phyloP scores from a whole-genome alignment of 2,113 vertebrate genomes.

The Halcyon malimbica region DNA sequence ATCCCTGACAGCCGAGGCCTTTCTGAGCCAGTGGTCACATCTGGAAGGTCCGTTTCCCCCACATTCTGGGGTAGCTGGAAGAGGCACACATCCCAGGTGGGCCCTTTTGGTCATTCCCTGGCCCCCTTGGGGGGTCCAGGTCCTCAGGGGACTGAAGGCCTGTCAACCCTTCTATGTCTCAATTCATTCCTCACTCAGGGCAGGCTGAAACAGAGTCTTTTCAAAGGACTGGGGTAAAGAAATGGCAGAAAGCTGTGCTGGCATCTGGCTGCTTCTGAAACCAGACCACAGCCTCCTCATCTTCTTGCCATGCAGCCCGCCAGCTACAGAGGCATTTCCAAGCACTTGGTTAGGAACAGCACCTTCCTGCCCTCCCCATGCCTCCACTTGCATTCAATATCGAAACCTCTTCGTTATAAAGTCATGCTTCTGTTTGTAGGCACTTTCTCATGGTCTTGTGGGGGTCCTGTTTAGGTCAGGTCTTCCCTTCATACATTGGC shows the following conservation, averaged over 20 bases:
- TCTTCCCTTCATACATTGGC: neutral
- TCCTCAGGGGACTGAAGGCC: neutral
- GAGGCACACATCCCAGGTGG: fast-evolving
- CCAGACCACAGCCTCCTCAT: neutral
- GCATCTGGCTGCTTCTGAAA: fast-evolving
- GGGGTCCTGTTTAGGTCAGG: fast-evolving
- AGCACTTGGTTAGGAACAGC: neutral
- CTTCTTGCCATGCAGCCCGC: fast-evolving
- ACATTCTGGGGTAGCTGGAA: neutral
- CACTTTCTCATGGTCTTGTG: neutral
- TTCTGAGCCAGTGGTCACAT: neutral
- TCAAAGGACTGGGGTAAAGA: neutral
- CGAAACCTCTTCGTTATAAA: neutral
- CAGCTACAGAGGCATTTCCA: neutral
- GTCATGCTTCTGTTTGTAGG: neutral
- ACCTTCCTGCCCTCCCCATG: fast-evolving
- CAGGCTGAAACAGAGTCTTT: neutral
- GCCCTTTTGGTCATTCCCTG: no score
- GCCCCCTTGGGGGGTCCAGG: neutral
- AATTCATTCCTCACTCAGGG: fast-evolving
- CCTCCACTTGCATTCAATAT: fast-evolving
- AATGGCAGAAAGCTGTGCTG: neutral
- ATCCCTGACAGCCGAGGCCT: no score
- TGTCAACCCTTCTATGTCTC: fast-evolving
- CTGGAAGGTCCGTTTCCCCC: neutral